Percentiles rank a stretch among this genome's conserved stretches.
Evolutionary conservation across 2,113 vertebrate genomes (phyloP).

Genomic region (Catagonus wagneri): DNA sequence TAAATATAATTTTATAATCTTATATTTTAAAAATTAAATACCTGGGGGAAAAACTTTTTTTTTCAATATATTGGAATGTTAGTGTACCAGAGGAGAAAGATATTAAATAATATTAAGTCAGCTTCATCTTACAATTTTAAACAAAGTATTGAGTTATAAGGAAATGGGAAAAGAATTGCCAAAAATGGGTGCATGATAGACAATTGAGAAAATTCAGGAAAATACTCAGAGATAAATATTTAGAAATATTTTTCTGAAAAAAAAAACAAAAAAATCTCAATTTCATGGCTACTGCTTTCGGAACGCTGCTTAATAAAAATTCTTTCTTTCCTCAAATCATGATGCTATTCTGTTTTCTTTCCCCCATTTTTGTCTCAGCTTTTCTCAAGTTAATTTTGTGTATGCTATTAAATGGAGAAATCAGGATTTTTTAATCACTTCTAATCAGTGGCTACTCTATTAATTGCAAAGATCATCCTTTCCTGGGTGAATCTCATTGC

Average conservation of each 20-base stretch:
- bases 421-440: neutral
- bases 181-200: neutral
- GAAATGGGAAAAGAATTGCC: neutral
- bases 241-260: neutral
- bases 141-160: neutral
- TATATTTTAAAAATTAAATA: conserved; percentile 1
- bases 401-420: neutral
- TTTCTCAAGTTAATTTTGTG: neutral
- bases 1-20: neutral
- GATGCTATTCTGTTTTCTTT: neutral
- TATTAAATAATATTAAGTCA: neutral
- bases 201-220: neutral
- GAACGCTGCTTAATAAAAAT: neutral
- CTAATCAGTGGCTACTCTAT: neutral
- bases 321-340: neutral
- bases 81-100: neutral
- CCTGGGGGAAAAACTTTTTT: neutral
- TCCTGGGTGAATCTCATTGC: too few species aligned
- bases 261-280: neutral
- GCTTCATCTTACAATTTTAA: neutral
- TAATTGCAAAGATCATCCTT: neutral
- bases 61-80: neutral
- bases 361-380: neutral
- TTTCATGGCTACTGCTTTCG: neutral
- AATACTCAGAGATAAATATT: neutral